These are phyloP conservation scores for Sinodicranocentrus sp. DNA, from an alignment of 2,888 invertebrate genomes.

Conservation along the genomic window DNA sequence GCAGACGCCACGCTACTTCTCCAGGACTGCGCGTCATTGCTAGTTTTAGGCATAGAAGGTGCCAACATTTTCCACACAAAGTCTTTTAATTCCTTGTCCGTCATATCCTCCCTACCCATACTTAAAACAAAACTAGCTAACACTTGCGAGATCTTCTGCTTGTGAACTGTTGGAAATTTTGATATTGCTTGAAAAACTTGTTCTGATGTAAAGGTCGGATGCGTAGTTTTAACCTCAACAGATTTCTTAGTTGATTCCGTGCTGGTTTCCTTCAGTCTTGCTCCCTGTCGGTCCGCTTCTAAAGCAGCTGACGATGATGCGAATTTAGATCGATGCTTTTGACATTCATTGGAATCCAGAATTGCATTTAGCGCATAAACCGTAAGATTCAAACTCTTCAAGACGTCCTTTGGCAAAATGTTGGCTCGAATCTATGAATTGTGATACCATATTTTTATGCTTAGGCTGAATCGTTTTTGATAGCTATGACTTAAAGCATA, in stretches of 20 bases:
- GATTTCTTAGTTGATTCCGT: neutral
- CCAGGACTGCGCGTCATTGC: too few relatives aligned
- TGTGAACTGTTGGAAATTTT: constrained; percentile 28
- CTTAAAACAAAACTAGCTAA: constrained; percentile 58
- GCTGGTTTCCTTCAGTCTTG: neutral
- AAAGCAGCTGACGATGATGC: neutral
- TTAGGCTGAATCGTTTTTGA: neutral
- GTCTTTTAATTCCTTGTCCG: constrained; percentile 55
- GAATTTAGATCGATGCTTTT: constrained; percentile 58
- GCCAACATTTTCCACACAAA: constrained; percentile 54
- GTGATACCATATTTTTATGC: neutral
- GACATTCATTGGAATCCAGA: constrained; percentile 72
- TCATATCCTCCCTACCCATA: constrained; percentile 63
- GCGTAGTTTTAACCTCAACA: neutral
- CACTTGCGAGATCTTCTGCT: constrained; percentile 52
- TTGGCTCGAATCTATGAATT: constrained; percentile 70
- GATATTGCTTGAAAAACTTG: neutral
- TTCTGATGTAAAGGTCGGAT: too few relatives aligned
- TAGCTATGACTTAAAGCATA: neutral
- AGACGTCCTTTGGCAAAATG: constrained; percentile 59
- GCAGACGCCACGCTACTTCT: too few relatives aligned
- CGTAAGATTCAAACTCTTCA: constrained; percentile 70
- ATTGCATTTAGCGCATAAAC: constrained; percentile 70
- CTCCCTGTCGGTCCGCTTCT: neutral
- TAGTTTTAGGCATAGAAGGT: too few relatives aligned